Base-by-base conservation (phyloP, 1,140 invertebrate genomes). In the Listronotus oregonensis region DNA sequence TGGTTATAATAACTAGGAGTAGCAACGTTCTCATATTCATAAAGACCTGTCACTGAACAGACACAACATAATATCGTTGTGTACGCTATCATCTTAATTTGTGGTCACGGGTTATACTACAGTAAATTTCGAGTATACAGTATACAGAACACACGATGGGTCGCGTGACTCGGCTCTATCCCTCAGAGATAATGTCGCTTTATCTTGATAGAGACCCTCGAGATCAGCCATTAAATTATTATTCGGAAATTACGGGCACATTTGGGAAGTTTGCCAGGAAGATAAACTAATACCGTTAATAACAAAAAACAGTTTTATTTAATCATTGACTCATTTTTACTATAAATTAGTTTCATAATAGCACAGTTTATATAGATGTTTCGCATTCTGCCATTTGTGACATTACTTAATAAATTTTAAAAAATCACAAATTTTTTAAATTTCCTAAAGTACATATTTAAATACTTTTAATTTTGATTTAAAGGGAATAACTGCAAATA, bases 201-300 rank as follows among this genome's bases (percentile, higher is more conserved):
- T 61, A 61, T 61, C 58, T 51, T 17, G 58, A 61, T 61, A 61
- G 46, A 51, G 47, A 50, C 58, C 58, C 58, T 61, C 46, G 34
- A 61, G 58, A 61, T 61, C 39, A 37, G 14, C 58, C 18, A 51
- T 61, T 61, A 61, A 51, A 51, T 61, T 61, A 61, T 61, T 61
- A 61, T 61, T 52, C 47, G 49, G 18, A 50, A 51, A 61, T 61
- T 61, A 61, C 18, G 51, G 58, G 58, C 58, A 51, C 58, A 42
- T 50, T 51, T 32, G 43, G 12, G 12, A 10, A 1, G 11, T 37
- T 37, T 12, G 34, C 34, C 34, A 37, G 34, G 34, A 37, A 37
- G 34, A 37, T 27, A 27, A 27, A 27, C 21, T 27, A 27, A 27
- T 27, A 27, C 21, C 1, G 21, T 27, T 3, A 27, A 27, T 27